Base-by-base conservation (phyloP, 2,888 invertebrate genomes). In the Penaeus monodon region DNA sequence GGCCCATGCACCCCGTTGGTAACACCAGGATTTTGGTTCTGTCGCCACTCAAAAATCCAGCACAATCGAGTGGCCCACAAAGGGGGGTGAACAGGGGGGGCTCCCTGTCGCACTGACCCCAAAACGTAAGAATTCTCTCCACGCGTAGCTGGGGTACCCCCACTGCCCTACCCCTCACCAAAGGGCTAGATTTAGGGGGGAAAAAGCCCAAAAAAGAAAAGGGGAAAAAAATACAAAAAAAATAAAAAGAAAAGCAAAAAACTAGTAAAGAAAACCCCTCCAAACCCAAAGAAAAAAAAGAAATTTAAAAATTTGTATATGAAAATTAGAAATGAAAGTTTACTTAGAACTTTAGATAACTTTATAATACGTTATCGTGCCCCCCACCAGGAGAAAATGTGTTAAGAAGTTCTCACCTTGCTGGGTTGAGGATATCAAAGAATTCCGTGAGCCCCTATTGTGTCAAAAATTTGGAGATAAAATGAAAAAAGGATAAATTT, bases 41-140 rank as follows among this genome's bases (percentile, higher is more conserved):
- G 96, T 83, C 97, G 94, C 98, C 98, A 98, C 90, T 97, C 97
- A 94, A 98, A 98, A 98, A 91, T 98, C 98, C 88, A 98, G 94
- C 12, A 99, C 97, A 76, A 97, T 97, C 14, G 96, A 96, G 91
- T 98, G 98, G 0, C 98, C 98, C n/a, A 97, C 96, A 92, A 98
- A 96, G 57, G 97, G 57, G 97, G 96, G 92, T 98, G 97, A 76
- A 97, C 95, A 2, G 97, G 96, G 70, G 96, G 91, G 7, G n/a
- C n/a, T 91, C 90, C 64, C 91, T 90, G 85, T 92, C 91, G 78
- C 93, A 78, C 83, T 91, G 96, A 96, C 97, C 97, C 97, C 97
- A 29, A 97, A 92, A 24, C 97, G 92, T 91, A 96, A 96, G 96
- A 96, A 91, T 96, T 96, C 92, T 98, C 98, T 0, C 97, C 97